Evolutionary conservation across 35 echinoderm and acorn worm species (phyloP), one percentile per base, ranked within the genome.

Genomic region (Stichopus chloronotus): DNA sequence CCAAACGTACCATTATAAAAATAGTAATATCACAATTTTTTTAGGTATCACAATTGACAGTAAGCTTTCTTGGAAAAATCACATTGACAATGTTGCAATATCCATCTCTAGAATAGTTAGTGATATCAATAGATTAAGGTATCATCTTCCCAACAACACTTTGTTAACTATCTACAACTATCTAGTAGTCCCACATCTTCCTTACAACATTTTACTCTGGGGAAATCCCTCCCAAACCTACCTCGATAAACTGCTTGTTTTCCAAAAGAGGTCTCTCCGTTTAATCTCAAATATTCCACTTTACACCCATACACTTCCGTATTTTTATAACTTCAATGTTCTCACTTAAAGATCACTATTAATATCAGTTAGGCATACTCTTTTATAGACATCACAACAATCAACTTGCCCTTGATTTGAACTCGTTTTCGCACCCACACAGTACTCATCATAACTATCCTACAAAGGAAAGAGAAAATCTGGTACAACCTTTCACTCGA

Each of bases 201-300:
- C 24, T 16, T 83, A 83, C 53, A 25, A 6, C 25, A 83, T 83
- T 22, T 83, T 83, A 25, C 53, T 52, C 7, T 25, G 80, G 80
- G 6, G 53, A 4, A 43, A 83, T 83, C 25, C 80, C 5, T 83
- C 80, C 5, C 80, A 83, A 83, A 83, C 9, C 12, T 76, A 76
- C 72, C 17, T 76, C 13, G 72, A 12, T 24, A 76, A 76, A 76
- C 72, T 76, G 4, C 24, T 76, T 76, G 72, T 76, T 76, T 9
- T 76, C 7, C 72, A 16, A 76, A 76, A 76, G 13, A 7, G 72
- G 72, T 4, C 9, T 76, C 4, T 76, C 11, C 72, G 9, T 13
- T 76, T 76, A 76, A 76, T 76, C 72, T 76, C 72, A 76, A 16
- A 76, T 76, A 24, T 24, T 76, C 65, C 65, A 71, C 65, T 20